phyloP scores from a whole-genome alignment of 2,797 vertebrate species.

The Chrysocyon brachyurus region DNA sequence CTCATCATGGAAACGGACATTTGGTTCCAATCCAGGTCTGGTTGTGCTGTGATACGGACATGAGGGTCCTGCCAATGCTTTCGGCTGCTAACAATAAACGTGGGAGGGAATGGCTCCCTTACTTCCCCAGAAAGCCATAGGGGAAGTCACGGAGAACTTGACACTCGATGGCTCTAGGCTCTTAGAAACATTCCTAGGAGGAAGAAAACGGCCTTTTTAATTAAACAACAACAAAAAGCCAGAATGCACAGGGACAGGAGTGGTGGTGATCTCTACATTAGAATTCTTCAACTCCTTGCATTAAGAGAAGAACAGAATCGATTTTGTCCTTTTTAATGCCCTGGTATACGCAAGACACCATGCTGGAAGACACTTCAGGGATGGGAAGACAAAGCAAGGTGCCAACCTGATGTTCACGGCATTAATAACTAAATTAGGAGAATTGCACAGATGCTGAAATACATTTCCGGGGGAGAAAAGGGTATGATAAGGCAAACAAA shows the following conservation, averaged over 20 bases:
- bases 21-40: background rate
- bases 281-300: background rate
- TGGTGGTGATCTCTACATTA: background rate
- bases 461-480: too few species aligned
- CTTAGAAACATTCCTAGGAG: background rate
- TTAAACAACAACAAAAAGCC: background rate
- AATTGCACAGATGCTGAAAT: background rate
- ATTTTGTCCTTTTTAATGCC: background rate
- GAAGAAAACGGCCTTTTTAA: background rate
- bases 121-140: background rate
- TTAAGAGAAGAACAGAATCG: constrained; percentile 30
- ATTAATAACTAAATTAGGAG: background rate
- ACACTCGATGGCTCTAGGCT: background rate
- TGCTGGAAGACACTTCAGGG: background rate
- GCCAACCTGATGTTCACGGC: background rate
- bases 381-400: constrained; percentile 32
- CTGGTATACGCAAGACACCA: background rate
- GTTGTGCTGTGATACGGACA: background rate
- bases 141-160: background rate
- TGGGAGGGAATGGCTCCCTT: background rate
- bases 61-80: background rate
- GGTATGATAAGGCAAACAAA: background rate
- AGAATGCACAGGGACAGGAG: background rate
- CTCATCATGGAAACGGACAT: background rate
- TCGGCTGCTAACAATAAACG: background rate